Base-by-base conservation (phyloP, 2,113 vertebrate genomes). In the Coracopsis vasa region DNA sequence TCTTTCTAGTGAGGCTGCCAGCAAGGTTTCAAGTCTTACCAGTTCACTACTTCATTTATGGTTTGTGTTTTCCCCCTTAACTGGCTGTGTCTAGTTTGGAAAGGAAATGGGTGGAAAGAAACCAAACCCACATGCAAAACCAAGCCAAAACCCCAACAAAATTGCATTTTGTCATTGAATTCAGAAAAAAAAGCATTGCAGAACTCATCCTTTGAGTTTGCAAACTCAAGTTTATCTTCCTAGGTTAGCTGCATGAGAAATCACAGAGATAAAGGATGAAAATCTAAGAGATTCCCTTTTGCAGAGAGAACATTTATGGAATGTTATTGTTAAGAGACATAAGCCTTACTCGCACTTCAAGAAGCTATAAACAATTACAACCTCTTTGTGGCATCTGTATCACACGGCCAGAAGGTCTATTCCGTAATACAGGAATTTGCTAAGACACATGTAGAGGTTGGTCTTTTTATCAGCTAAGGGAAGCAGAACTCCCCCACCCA, bases 41-140 rank as follows among this genome's bases (percentile, higher is more conserved):
- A 69, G 66, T 39, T 61, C 0, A 0, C 54, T 74, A 72, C 42
- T 92, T 88, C 83, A 91, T 82, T 62, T 70, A 94, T 0, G 0
- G 58, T 73, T 94, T 77, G n/a, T 33, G 20, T 80, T 85, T 88
- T 41, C 25, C 27, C 80, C 20, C 19, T 92, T 86, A 88, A 53
- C 69, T 92, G 64, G n/a, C 83, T 96, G 48, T 65, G 95, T 89
- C 69, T 78, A 79, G 44, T 94, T 95, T 91, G 77, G 69, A 84
- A 94, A 58, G 54, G 92, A 80, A 93, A 95, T 10, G 50, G 10
- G 28, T 60, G 56, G 86, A 82, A 80, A 86, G 64, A 58, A 91
- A 88, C 31, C 51, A 75, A 84, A 89, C 21, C 5, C 47, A 85
- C 28, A 61, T 3, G 28, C 56, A 81, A 86, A 91, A 56, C 41